Evolutionary conservation across 2,113 vertebrate species (phyloP).

Genomic region (Corydoras maculifer): DNA sequence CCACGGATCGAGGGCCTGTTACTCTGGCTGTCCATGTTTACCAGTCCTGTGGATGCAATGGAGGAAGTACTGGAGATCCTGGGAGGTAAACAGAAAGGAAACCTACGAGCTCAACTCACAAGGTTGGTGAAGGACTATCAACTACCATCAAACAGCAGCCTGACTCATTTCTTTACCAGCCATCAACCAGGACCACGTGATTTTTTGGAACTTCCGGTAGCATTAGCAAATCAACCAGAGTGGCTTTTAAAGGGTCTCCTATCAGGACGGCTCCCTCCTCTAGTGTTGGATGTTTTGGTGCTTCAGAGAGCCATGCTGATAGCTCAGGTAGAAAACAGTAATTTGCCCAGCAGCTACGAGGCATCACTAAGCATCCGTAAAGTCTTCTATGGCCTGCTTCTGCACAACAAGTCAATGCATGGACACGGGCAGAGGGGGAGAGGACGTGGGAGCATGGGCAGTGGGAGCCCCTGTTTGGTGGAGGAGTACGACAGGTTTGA

Average conservation of each 20-base stretch:
- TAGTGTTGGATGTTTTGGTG: constrained; percentile 70
- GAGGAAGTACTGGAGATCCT: constrained; percentile 56
- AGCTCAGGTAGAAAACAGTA: constrained; percentile 84
- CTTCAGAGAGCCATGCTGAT: constrained; percentile 73
- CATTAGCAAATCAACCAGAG: constrained; percentile 55
- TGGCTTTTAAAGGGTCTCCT: constrained; percentile 65
- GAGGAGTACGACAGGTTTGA: constrained; percentile 78
- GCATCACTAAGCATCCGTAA: constrained; percentile 71
- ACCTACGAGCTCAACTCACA: constrained; percentile 60
- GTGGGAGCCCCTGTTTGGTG: constrained; percentile 46
- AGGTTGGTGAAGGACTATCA: constrained; percentile 73
- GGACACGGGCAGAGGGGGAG: constrained; percentile 5
- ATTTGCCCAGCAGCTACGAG: constrained; percentile 69
- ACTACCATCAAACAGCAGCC: constrained; percentile 56
- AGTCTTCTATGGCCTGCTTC: constrained; percentile 76
- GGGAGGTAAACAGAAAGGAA: constrained; percentile 43
- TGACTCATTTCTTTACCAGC: constrained; percentile 70
- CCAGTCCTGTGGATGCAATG: constrained; percentile 60
- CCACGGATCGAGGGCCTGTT: constrained; percentile 71
- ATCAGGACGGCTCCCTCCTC: constrained; percentile 64
- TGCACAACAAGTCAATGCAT: constrained; percentile 31
- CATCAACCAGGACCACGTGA: constrained; percentile 42
- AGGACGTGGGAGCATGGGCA: constrained; percentile 31
- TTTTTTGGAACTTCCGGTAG: constrained; percentile 31
- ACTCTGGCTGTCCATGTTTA: constrained; percentile 75